phyloP scores from a whole-genome alignment of 2,797 vertebrate genomes.

The Sebastes hubbsi region DNA sequence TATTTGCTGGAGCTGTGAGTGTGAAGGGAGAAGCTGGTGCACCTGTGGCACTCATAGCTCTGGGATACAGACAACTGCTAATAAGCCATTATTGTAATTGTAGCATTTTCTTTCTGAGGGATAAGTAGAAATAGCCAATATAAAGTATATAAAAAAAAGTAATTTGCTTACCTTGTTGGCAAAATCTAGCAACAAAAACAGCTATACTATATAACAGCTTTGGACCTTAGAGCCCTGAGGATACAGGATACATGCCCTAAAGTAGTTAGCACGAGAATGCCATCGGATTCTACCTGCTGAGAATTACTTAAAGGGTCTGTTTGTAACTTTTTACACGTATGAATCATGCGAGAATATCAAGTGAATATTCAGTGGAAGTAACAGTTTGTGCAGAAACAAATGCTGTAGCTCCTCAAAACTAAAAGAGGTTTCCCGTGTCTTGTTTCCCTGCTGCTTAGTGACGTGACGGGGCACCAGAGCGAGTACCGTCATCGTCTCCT shows the following conservation, averaged over 20 bases:
- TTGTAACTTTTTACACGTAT: no score
- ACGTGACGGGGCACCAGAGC: no score
- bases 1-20: constrained; percentile 40
- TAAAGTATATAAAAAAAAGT: not conserved
- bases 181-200: not conserved
- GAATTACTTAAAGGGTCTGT: not conserved
- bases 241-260: not conserved
- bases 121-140: not conserved
- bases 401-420: no score
- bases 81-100: constrained; percentile 22
- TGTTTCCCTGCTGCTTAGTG: no score
- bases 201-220: not conserved
- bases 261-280: not conserved
- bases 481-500: no score
- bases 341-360: no score
- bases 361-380: no score
- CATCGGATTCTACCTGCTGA: not conserved
- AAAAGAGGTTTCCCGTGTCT: no score
- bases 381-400: no score
- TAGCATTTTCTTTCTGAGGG: not conserved
- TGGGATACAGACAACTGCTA: constrained; percentile 15
- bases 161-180: not conserved
- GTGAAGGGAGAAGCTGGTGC: constrained; percentile 42
- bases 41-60: constrained; percentile 15
- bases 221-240: not conserved